Evolutionary conservation across 2,113 vertebrate genomes (phyloP).

Genomic region (Misgurnus mizolepis): DNA sequence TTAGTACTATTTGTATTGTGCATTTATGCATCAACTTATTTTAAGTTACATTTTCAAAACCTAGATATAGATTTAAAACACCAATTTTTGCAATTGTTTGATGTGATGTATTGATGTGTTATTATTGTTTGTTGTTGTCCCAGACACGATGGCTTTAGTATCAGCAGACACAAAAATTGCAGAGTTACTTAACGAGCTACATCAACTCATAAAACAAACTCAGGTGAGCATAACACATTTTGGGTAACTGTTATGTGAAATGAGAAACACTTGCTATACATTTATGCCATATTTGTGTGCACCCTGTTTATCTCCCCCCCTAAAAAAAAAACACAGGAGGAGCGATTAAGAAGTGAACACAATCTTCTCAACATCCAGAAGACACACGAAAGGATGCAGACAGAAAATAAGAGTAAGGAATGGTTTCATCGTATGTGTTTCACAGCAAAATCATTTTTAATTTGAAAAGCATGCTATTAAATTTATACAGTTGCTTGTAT

Average conservation of each 20-base stretch:
- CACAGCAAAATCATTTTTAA: not conserved
- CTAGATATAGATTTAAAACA: not conserved
- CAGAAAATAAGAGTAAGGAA: slow-evolving; percentile 88
- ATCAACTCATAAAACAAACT: slow-evolving; percentile 91
- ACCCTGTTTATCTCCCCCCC: not conserved
- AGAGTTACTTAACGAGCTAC: slow-evolving; percentile 86
- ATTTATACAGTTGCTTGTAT: not conserved
- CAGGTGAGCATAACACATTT: slow-evolving; percentile 73
- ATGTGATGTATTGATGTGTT: not conserved
- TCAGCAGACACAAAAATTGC: slow-evolving; percentile 88
- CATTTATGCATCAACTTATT: too few relatives aligned
- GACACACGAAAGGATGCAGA: slow-evolving; percentile 93
- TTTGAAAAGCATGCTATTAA: too few relatives aligned
- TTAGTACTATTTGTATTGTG: not conserved
- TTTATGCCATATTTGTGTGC: not conserved
- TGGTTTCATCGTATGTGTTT: not conserved
- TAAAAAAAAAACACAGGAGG: slow-evolving; percentile 79
- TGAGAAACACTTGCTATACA: not conserved
- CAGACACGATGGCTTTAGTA: slow-evolving; percentile 75
- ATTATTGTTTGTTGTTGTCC: not conserved
- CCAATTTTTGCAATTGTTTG: not conserved
- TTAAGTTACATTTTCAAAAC: too few relatives aligned
- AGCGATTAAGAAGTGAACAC: slow-evolving; percentile 88
- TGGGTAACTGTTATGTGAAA: not conserved
- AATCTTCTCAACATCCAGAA: slow-evolving; percentile 94